phyloP scores from a whole-genome alignment of 2,797 vertebrate species.

The Acestrorhynchus altus region DNA sequence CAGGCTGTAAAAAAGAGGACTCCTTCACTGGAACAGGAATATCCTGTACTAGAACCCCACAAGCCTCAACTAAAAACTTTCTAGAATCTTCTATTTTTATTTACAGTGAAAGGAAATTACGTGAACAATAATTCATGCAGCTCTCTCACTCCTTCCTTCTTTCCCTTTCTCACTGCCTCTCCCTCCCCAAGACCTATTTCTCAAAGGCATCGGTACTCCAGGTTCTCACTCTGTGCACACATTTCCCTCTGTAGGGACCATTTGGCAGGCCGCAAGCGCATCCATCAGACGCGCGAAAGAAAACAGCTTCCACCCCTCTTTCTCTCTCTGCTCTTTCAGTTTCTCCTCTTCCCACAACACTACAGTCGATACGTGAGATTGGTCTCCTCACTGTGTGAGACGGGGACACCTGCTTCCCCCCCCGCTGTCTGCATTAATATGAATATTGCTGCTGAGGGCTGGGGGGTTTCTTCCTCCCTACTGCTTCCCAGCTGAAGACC shows the following conservation, averaged over 20 bases:
- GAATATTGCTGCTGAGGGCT: constrained; percentile 35
- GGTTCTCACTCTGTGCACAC: constrained; percentile 6
- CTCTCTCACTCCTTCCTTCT: neutral
- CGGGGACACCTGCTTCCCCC: neutral
- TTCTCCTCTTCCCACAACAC: constrained; percentile 6
- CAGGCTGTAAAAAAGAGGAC: no score
- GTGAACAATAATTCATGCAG: neutral
- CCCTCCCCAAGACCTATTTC: constrained; percentile 26
- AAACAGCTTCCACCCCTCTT: neutral
- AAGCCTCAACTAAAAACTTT: neutral
- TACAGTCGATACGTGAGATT: constrained; percentile 36
- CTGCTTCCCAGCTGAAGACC: constrained; percentile 21
- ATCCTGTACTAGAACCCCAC: neutral
- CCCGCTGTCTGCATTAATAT: constrained; percentile 34
- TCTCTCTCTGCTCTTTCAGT: neutral
- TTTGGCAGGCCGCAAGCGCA: constrained; percentile 17
- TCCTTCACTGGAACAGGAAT: no score
- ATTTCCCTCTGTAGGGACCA: constrained; percentile 28
- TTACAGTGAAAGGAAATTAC: constrained; percentile 18
- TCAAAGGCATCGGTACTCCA: neutral
- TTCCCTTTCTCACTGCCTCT: constrained; percentile 5
- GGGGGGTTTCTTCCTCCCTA: constrained; percentile 30
- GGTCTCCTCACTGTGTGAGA: constrained; percentile 1
- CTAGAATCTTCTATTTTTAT: neutral
- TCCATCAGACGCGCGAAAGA: constrained; percentile 18